Conservation (phyloP, 2,888 invertebrate genomes). For the Auanema freiburgensis region DNA sequence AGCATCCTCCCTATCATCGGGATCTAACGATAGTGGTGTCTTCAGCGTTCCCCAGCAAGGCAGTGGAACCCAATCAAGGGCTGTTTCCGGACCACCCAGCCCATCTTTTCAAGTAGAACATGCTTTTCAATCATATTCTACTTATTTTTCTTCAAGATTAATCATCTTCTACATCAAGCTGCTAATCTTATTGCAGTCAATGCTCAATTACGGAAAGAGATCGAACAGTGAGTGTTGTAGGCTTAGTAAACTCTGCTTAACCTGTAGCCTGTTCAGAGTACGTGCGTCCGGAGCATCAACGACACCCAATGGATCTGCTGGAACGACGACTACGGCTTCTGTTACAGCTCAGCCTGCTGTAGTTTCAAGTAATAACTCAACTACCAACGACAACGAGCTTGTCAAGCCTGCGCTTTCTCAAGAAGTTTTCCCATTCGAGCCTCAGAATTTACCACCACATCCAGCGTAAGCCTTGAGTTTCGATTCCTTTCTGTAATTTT, state of each 20-base stretch:
- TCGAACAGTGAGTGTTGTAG: conserved; percentile 28
- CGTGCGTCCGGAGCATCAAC: not conserved
- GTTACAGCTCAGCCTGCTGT: not conserved
- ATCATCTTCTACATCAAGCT: conserved; percentile 33
- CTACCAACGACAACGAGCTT: not conserved
- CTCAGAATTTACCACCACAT: too few relatives aligned
- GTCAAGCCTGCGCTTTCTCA: too few relatives aligned
- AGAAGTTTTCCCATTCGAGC: too few relatives aligned
- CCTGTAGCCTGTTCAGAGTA: too few relatives aligned
- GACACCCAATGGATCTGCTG: not conserved
- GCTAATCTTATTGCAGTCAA: conserved; percentile 42
- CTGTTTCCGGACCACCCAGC: conserved; percentile 38
- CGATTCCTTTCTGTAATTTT: too few relatives aligned
- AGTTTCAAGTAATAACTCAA: not conserved
- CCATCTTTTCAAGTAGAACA: conserved; percentile 30
- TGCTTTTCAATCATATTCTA: not conserved
- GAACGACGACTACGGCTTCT: not conserved
- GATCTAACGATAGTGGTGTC: conserved; percentile 37
- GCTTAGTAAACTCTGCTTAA: conserved; percentile 4
- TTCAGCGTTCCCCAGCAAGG: conserved; percentile 24
- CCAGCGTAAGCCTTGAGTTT: too few relatives aligned
- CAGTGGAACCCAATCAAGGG: conserved; percentile 22
- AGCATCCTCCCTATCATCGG: conserved; percentile 39
- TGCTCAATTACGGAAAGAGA: conserved; percentile 41
- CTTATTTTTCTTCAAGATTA: conserved; percentile 16